Conservation (phyloP, 2,797 vertebrate species). For the Momotus momota region DNA sequence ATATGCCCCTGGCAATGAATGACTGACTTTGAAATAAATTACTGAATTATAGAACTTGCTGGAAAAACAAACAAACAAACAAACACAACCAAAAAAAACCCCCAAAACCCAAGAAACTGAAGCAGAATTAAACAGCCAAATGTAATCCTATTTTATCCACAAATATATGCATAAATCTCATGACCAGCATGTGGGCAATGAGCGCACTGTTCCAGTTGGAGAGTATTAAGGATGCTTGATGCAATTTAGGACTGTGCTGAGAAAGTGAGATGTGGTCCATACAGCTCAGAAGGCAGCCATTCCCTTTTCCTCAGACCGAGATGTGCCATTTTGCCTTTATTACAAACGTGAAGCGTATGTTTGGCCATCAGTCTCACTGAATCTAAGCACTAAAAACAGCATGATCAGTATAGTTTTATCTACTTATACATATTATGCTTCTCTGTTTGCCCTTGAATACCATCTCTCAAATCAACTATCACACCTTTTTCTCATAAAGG, state of each 20-base stretch:
- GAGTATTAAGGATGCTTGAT: background rate
- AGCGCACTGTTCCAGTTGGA: accelerated
- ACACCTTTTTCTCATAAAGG: background rate
- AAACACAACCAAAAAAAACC: background rate
- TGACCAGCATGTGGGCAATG: background rate
- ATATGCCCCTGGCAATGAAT: background rate
- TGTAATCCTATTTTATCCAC: background rate
- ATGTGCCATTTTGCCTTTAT: background rate
- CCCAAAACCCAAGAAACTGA: background rate
- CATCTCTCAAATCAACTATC: background rate
- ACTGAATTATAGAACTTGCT: background rate
- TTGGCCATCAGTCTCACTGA: background rate
- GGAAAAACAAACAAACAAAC: background rate
- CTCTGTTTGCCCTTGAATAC: background rate
- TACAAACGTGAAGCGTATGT: background rate
- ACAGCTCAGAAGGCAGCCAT: background rate
- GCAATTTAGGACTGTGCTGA: background rate
- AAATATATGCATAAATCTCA: background rate
- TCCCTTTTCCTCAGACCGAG: background rate
- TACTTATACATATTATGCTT: background rate
- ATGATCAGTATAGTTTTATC: background rate
- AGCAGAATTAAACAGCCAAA: background rate
- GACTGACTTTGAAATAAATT: background rate
- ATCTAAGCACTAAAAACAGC: background rate
- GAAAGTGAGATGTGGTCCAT: background rate